A percentile compares a stretch with the other conserved stretches of the same genome.
phyloP scores from a whole-genome alignment of 2,113 vertebrate genomes.

The Capreolus pygargus region DNA sequence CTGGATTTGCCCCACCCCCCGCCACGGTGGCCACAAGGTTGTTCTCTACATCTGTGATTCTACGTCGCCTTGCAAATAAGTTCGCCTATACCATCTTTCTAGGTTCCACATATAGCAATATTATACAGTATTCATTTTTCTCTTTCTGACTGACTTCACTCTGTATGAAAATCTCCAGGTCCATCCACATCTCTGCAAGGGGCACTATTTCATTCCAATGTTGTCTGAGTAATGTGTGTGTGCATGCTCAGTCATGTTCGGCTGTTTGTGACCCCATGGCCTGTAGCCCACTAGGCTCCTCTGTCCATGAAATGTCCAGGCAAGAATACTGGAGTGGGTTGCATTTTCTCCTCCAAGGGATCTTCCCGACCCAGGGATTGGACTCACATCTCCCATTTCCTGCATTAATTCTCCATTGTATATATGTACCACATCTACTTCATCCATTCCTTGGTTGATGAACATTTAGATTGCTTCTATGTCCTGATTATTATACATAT shows the following conservation, averaged over 20 bases:
- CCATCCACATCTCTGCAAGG: background rate
- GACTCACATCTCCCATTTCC: background rate
- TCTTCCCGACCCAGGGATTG: background rate
- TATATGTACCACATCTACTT: background rate
- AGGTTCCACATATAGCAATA: background rate
- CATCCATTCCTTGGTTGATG: background rate
- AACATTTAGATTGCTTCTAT: background rate
- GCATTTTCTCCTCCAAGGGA: background rate
- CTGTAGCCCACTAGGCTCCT: background rate
- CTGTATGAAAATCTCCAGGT: background rate
- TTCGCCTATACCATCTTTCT: background rate
- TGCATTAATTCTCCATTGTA: background rate
- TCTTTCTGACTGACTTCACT: background rate
- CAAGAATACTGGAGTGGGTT: background rate
- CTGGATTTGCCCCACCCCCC: rapidly evolving
- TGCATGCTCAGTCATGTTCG: background rate
- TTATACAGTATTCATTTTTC: background rate
- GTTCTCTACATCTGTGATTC: background rate
- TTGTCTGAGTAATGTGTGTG: background rate
- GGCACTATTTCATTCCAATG: background rate
- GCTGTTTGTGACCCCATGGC: background rate
- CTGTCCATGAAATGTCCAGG: background rate
- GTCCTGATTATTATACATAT: background rate
- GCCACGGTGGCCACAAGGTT: background rate
- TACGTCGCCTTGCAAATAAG: background rate